Evolutionary conservation across 2,888 invertebrate genomes (phyloP).

Genomic region (Drosophila multiciliata): DNA sequence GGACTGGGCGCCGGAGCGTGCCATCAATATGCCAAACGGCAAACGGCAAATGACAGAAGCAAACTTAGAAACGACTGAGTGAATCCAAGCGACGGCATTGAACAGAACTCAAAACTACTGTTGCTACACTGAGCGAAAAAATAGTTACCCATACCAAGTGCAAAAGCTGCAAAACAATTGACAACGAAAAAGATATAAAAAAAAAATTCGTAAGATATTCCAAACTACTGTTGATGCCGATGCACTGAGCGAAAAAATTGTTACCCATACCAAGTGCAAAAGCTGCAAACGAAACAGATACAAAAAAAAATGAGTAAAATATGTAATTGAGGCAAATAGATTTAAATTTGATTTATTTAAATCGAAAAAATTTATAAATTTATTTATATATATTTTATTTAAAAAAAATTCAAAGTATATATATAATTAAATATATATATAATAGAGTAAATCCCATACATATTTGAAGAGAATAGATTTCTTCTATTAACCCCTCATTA

Average conservation of each 20-base stretch:
- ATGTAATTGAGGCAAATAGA: too few species aligned
- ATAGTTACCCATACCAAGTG: neutral
- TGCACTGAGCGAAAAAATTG: slow-evolving; percentile 4
- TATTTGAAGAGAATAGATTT: neutral
- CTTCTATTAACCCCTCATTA: neutral
- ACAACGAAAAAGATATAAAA: neutral
- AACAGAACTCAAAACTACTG: slow-evolving; percentile 47
- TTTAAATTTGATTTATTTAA: too few species aligned
- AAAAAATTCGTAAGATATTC: too few species aligned
- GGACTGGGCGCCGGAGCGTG: slow-evolving; percentile 73
- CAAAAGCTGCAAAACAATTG: neutral
- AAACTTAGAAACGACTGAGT: slow-evolving; percentile 71
- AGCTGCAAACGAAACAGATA: neutral
- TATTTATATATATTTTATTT: too few species aligned
- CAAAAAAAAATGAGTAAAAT: too few species aligned
- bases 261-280: neutral
- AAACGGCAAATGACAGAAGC: slow-evolving; percentile 61
- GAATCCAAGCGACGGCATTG: slow-evolving; percentile 66
- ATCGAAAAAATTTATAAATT: neutral
- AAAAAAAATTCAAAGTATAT: too few species aligned
- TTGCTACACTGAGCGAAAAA: slow-evolving; percentile 10
- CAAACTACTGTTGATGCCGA: slow-evolving; percentile 2
- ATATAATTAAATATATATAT: neutral
- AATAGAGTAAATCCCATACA: neutral
- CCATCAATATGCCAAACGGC: slow-evolving; percentile 74